A percentile compares a stretch with the other conserved stretches of the same genome.
phyloP scores from a whole-genome alignment of 2,888 invertebrate genomes.

The Portevinia maculata region DNA sequence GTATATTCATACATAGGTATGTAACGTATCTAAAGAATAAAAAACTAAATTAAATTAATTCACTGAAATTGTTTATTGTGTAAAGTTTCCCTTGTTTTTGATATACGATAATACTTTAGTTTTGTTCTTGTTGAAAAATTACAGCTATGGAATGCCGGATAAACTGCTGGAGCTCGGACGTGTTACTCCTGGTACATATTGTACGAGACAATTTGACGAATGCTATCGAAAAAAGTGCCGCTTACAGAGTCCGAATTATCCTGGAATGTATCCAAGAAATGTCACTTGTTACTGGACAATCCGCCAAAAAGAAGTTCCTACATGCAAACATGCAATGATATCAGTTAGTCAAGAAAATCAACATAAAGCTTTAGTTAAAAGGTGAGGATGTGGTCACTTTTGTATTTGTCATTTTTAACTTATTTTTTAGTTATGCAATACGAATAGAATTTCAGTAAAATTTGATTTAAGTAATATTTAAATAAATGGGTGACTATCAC shows the following conservation, averaged over 20 bases:
- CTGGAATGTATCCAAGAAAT: slow-evolving; percentile 91
- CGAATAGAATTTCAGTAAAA: too few relatives aligned
- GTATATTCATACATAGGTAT: slow-evolving; percentile 15
- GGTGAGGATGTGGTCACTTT: too few relatives aligned
- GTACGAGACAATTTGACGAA: slow-evolving; percentile 93
- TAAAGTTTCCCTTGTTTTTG: slow-evolving; percentile 15
- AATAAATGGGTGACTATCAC: too few relatives aligned
- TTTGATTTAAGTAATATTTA: too few relatives aligned
- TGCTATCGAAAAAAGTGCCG: slow-evolving; percentile 93
- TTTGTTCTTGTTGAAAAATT: slow-evolving; percentile 19
- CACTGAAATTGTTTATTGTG: slow-evolving; percentile 58
- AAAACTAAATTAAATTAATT: too few relatives aligned
- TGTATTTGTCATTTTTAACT: too few relatives aligned
- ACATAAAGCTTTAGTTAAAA: slow-evolving; percentile 83
- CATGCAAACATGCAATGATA: slow-evolving; percentile 96
- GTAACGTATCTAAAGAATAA: too few relatives aligned
- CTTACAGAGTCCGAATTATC: slow-evolving; percentile 95
- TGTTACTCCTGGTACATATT: slow-evolving; percentile 92
- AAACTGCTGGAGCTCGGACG: slow-evolving; percentile 92
- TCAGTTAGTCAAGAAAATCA: slow-evolving; percentile 91
- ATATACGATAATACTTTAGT: background rate
- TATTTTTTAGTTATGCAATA: background rate
- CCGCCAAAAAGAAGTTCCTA: slow-evolving; percentile 92
- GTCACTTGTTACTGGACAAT: slow-evolving; percentile 96
- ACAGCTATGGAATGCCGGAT: slow-evolving; percentile 88